Evolutionary conservation across 2,888 invertebrate species (phyloP).

Genomic region (Notocelia uddmanniana): DNA sequence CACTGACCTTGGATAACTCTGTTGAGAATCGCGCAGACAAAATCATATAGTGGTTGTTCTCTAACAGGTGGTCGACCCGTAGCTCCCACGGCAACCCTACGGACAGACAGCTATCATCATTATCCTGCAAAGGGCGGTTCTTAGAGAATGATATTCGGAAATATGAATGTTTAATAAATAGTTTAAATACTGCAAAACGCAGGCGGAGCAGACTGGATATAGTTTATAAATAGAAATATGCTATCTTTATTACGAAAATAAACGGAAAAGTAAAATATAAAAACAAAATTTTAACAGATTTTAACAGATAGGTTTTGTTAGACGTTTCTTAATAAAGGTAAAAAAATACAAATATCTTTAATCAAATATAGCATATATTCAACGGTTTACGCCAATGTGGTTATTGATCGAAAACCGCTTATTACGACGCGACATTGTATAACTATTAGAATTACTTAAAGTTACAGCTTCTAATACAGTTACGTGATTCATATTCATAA

Average conservation of each 20-base stretch:
- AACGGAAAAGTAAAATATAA: too few relatives aligned
- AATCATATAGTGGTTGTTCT: slow-evolving; percentile 34
- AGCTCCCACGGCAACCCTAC: slow-evolving; percentile 33
- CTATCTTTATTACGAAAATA: too few relatives aligned
- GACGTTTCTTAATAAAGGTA: neutral
- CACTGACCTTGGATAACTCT: slow-evolving; percentile 42
- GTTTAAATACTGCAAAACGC: neutral
- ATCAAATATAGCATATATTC: neutral
- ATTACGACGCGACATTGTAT: neutral
- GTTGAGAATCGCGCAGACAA: slow-evolving; percentile 32
- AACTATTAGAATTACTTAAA: neutral
- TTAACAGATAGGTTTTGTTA: too few relatives aligned
- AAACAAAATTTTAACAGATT: too few relatives aligned
- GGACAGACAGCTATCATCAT: slow-evolving; percentile 14
- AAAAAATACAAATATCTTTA: neutral
- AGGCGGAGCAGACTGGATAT: too few relatives aligned
- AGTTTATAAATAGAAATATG: too few relatives aligned
- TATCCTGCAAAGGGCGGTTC: neutral
- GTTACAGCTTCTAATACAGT: neutral
- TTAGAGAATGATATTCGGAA: neutral
- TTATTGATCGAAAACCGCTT: neutral
- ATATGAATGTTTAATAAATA: neutral
- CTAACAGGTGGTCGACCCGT: slow-evolving; percentile 32
- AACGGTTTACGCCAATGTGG: neutral
- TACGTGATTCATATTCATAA: neutral